Conservation (phyloP, 2,888 invertebrate genomes). For the Chirona hameri region DNA sequence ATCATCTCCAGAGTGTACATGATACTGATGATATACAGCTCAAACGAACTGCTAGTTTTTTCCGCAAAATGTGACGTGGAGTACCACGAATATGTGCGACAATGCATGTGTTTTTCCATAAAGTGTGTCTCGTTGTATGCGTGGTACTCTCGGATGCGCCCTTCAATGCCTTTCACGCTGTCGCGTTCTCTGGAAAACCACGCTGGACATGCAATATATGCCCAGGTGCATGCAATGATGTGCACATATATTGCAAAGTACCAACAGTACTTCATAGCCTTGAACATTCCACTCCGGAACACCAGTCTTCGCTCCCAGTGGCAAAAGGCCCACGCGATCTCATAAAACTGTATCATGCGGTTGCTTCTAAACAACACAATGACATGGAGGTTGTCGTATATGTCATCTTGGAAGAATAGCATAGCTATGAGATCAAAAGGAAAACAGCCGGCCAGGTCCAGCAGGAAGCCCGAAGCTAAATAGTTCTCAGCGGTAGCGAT, state of each 20-base stretch:
- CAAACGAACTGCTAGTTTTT: background rate
- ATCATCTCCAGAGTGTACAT: background rate
- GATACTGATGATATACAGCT: background rate
- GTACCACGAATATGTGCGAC: background rate
- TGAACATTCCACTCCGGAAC: background rate
- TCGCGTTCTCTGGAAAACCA: background rate
- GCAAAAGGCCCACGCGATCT: background rate
- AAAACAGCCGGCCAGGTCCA: background rate
- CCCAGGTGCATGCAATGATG: background rate
- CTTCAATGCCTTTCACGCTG: background rate
- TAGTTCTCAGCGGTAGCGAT: background rate
- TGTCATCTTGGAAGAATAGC: background rate
- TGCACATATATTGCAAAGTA: background rate
- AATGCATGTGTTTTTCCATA: background rate
- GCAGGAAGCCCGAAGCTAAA: background rate
- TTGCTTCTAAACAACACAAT: background rate
- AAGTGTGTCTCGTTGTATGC: background rate
- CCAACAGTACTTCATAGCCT: background rate
- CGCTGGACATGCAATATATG: background rate
- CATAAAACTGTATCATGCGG: background rate
- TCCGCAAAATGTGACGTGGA: background rate
- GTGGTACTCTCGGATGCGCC: background rate
- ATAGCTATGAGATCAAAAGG: background rate
- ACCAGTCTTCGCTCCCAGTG: background rate
- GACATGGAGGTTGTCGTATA: background rate